phyloP scores from a whole-genome alignment of 2,113 vertebrate genomes.

The Atlantisia rogersi region DNA sequence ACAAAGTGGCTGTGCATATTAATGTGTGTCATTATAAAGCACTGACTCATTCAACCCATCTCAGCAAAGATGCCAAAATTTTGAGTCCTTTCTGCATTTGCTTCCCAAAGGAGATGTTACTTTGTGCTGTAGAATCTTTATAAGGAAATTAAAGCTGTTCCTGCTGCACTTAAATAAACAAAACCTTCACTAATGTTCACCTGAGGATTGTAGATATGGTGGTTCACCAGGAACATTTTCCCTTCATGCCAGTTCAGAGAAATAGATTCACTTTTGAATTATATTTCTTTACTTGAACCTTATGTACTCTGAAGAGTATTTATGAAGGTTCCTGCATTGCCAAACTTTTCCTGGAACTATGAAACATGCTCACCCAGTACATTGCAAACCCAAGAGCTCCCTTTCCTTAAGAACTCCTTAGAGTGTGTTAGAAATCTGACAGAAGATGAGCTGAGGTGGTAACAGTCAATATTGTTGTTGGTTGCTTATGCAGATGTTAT shows the following conservation, averaged over 20 bases:
- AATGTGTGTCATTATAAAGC: background rate
- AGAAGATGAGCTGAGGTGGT: background rate
- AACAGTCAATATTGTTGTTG: background rate
- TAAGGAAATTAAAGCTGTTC: slow-evolving; percentile 54
- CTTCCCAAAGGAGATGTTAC: slow-evolving; percentile 33
- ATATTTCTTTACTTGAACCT: background rate
- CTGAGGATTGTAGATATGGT: slow-evolving; percentile 5
- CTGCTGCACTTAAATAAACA: background rate
- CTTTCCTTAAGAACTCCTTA: background rate
- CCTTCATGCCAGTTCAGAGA: slow-evolving; percentile 27
- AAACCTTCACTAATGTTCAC: background rate
- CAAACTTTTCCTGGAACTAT: slow-evolving; percentile 18
- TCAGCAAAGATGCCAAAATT: background rate
- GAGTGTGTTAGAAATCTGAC: background rate
- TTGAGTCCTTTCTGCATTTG: background rate
- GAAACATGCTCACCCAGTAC: background rate
- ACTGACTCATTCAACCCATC: background rate
- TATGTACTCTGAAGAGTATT: background rate
- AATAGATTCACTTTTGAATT: background rate
- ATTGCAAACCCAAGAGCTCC: rapidly evolving
- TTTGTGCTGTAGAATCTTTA: slow-evolving; percentile 37
- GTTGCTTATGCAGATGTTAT: background rate
- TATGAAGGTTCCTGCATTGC: background rate
- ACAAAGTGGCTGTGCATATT: slow-evolving; percentile 37
- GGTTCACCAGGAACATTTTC: background rate